Evolutionary conservation across 53 echinoderm and acorn worm species (phyloP).

Genomic region (Astropecten irregularis): DNA sequence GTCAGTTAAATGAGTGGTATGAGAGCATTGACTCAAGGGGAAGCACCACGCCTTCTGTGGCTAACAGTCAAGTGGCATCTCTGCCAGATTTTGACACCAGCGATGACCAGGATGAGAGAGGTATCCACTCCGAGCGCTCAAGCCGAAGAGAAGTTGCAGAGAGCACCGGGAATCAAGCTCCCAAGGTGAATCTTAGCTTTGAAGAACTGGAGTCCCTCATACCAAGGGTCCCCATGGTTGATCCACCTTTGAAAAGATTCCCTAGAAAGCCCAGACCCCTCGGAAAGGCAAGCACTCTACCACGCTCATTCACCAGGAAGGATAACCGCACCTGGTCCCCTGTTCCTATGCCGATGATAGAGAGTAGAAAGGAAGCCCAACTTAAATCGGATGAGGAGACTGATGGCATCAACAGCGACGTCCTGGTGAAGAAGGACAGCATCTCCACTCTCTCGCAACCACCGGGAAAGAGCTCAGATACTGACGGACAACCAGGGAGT

Average conservation of each 20-base stretch:
- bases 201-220: conserved; percentile 42
- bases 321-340: conserved; percentile 16
- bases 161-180: neutral
- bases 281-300: conserved; percentile 15
- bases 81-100: conserved; percentile 29
- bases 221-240: conserved; percentile 44
- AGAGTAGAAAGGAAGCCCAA: neutral
- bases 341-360: conserved; percentile 13
- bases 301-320: conserved; percentile 14
- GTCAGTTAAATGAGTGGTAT: conserved; percentile 66
- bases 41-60: conserved; percentile 58
- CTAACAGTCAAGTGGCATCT: conserved; percentile 53
- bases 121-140: neutral
- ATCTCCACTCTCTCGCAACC: neutral
- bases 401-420: neutral
- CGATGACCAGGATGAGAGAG: neutral
- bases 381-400: neutral
- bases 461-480: neutral
- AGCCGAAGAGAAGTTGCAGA: neutral
- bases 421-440: neutral
- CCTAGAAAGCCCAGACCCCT: conserved; percentile 19
- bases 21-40: conserved; percentile 62
- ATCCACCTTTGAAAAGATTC: conserved; percentile 26
- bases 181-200: conserved; percentile 15
- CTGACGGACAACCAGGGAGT: conserved; percentile 7